These are phyloP conservation scores for Pantherophis guttatus DNA, from an alignment of 2,113 vertebrate genomes.

Conservation along the genomic window DNA sequence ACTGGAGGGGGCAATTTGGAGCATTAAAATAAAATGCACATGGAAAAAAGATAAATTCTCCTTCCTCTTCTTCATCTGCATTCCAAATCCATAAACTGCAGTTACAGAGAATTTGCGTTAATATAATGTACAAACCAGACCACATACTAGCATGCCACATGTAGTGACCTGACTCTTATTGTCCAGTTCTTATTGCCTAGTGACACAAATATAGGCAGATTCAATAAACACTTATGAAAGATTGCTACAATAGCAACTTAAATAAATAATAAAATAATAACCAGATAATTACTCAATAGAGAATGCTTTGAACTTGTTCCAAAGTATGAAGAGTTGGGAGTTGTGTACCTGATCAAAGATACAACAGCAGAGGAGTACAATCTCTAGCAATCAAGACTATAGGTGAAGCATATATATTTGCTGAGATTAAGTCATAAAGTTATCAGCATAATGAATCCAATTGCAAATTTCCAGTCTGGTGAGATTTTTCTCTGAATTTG, in stretches of 20 bases:
- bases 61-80: neutral
- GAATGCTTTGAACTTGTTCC: neutral
- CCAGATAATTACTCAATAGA: neutral
- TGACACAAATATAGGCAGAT: neutral
- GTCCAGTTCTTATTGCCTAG: neutral
- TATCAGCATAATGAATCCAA: neutral
- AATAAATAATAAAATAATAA: neutral
- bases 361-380: neutral
- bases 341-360: neutral
- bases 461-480: neutral
- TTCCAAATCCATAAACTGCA: neutral
- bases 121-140: neutral
- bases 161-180: neutral
- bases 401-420: neutral
- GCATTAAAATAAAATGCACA: neutral
- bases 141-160: neutral
- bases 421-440: neutral
- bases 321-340: neutral
- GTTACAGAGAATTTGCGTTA: neutral
- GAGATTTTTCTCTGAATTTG: neutral
- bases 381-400: neutral
- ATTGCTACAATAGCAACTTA: neutral
- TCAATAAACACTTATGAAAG: neutral
- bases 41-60: neutral
- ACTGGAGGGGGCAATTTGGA: neutral